Percentiles rank a stretch among this genome's conserved stretches.
phyloP scores from a whole-genome alignment of 1,140 invertebrate species.

The Cepaea nemoralis region DNA sequence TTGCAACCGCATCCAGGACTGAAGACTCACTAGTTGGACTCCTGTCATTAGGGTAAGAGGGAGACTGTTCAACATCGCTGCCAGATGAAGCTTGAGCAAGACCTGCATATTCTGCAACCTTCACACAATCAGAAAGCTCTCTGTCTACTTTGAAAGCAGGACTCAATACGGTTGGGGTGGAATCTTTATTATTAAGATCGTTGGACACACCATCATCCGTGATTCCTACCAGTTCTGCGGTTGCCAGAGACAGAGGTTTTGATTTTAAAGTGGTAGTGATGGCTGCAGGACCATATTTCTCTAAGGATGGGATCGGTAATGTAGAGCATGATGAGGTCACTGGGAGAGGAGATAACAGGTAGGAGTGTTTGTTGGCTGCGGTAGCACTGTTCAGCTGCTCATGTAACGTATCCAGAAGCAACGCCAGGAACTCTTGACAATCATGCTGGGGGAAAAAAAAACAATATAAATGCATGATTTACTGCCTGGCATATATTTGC shows the following conservation, averaged over 20 bases:
- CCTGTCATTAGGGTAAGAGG: conserved; percentile 1
- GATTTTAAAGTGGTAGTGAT: background rate
- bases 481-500: no score
- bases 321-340: background rate
- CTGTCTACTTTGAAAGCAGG: background rate
- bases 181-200: conserved; percentile 29
- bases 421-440: conserved; percentile 82
- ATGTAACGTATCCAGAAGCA: conserved; percentile 79
- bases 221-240: background rate
- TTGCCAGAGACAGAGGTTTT: background rate
- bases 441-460: conserved; percentile 76
- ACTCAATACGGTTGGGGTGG: background rate
- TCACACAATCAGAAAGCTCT: background rate
- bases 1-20: background rate
- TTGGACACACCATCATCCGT: background rate
- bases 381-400: conserved; percentile 76
- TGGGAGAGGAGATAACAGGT: conserved; percentile 31
- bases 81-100: background rate
- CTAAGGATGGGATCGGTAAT: background rate
- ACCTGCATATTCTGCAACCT: background rate
- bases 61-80: background rate
- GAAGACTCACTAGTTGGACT: conserved; percentile 29
- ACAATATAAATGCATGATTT: no score
- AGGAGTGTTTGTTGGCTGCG: conserved; percentile 22
- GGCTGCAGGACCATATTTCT: background rate